Conservation (phyloP, 2,113 vertebrate genomes). For the Pelecanoides urinatrix region DNA sequence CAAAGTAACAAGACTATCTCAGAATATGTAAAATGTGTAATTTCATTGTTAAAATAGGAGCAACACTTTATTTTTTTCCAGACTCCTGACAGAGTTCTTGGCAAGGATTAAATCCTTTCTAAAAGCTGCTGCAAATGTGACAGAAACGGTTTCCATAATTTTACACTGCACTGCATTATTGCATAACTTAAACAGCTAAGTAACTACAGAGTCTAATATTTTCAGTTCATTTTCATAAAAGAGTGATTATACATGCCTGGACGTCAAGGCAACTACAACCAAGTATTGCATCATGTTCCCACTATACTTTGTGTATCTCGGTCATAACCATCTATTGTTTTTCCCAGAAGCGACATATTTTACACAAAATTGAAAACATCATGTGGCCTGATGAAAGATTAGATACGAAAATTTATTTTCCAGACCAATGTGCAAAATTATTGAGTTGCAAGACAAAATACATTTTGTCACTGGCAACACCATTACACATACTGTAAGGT, state of each 20-base stretch:
- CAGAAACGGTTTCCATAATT: not conserved
- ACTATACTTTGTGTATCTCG: not conserved
- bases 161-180: not conserved
- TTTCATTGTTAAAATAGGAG: not conserved
- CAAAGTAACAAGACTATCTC: not conserved
- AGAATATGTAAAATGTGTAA: not conserved
- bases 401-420: not conserved
- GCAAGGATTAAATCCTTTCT: not conserved
- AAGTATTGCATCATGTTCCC: conserved; percentile 59
- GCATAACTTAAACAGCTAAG: not conserved
- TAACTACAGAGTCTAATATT: not conserved
- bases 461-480: not conserved
- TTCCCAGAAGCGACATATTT: conserved; percentile 14
- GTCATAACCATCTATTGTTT: not conserved
- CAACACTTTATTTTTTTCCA: not conserved
- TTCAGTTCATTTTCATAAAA: conserved; percentile 31
- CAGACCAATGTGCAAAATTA: not conserved
- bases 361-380: not conserved
- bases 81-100: not conserved
- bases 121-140: not conserved
- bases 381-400: not conserved
- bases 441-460: not conserved
- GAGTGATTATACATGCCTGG: not conserved
- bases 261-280: conserved; percentile 43
- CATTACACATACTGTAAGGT: not conserved